Base-by-base conservation (phyloP, 2,797 vertebrate species). In the Phrynocephalus guinanensis region DNA sequence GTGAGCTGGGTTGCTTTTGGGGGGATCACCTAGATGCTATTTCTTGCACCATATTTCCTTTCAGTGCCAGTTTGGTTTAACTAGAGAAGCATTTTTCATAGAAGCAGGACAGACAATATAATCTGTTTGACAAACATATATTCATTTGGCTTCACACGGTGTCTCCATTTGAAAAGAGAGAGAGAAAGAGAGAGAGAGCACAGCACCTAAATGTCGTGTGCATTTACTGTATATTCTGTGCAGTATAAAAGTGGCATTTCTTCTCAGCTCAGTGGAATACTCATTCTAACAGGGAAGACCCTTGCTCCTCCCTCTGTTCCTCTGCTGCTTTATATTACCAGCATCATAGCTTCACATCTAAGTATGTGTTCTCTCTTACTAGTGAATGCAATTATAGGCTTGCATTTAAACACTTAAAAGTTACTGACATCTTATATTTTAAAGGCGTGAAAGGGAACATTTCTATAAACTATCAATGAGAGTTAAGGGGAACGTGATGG, bases 171-270 rank as follows among this genome's bases (percentile, higher is more conserved):
- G 38, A n/a, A 73, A 18, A 33, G 9, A 76, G 10, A 44, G 7
- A 60, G 15, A 73, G 79, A 20, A 73, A 44, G 9, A 76, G 10
- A 44, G 7, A 60, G 15, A 73, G 79, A 20, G 77, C 28, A 26
- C 30, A 70, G 50, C 56, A 80, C 28, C 73, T 48, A 71, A 76
- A 63, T 52, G 6, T 0, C 0, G 50, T 70, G 30, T 72, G 24
- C 28, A 1, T 0, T 10, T 52, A 26, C 13, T 77, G 6, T 79
- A 84, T 3, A 5, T n/a, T 28, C 75, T 26, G 0, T 33, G 30
- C 52, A 15, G 20, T 86, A 28, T 63, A 72, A 0, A 0, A 84
- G 1, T 56, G 52, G 18, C 1, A 0, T 38, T 83, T 26, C 83
- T 56, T 56, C 63, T 72, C 33, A n/a, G 22, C 38, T 56, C 48